Conservation (phyloP, 2,888 invertebrate species). For the Furcula furcula region DNA sequence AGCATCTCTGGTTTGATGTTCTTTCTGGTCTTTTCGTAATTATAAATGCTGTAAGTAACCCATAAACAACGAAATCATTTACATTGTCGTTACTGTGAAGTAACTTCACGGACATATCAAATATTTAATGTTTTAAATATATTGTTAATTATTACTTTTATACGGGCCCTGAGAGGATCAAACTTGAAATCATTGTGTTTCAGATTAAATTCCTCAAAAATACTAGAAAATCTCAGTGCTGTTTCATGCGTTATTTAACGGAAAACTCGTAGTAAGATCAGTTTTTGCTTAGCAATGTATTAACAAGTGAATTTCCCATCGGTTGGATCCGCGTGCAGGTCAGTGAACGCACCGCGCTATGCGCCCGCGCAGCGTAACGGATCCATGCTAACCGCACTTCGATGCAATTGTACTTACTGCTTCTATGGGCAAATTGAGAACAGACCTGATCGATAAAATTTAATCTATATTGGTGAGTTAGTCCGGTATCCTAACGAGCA, state of each 20-base stretch:
- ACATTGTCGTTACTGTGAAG: too few relatives aligned
- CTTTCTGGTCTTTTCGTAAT: too few relatives aligned
- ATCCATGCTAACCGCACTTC: slow-evolving; percentile 24
- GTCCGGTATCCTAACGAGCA: too few relatives aligned
- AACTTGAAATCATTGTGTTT: background rate
- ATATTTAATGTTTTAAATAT: too few relatives aligned
- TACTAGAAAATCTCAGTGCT: slow-evolving; percentile 6
- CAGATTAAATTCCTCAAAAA: too few relatives aligned
- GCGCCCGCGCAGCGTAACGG: slow-evolving; percentile 24
- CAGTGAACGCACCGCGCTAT: slow-evolving; percentile 40
- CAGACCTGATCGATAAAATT: slow-evolving; percentile 27
- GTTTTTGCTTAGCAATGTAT: slow-evolving; percentile 34
- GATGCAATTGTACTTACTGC: slow-evolving; percentile 20
- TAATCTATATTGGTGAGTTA: slow-evolving; percentile 25
- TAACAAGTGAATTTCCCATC: slow-evolving; percentile 48
- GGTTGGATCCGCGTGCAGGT: slow-evolving; percentile 46
- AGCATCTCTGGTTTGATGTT: too few relatives aligned
- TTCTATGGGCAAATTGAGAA: slow-evolving; percentile 24
- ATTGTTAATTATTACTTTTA: too few relatives aligned
- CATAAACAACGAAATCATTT: too few relatives aligned
- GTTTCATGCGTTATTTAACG: slow-evolving; percentile 2
- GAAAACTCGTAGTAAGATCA: slow-evolving; percentile 21
- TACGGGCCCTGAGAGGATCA: too few relatives aligned
- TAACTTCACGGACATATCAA: too few relatives aligned
- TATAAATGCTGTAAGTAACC: too few relatives aligned